Percentiles rank a stretch among this genome's conserved stretches.
These are phyloP conservation scores for Hemibagrus guttatus DNA, from an alignment of 2,797 vertebrate genomes.

Conservation along the genomic window DNA sequence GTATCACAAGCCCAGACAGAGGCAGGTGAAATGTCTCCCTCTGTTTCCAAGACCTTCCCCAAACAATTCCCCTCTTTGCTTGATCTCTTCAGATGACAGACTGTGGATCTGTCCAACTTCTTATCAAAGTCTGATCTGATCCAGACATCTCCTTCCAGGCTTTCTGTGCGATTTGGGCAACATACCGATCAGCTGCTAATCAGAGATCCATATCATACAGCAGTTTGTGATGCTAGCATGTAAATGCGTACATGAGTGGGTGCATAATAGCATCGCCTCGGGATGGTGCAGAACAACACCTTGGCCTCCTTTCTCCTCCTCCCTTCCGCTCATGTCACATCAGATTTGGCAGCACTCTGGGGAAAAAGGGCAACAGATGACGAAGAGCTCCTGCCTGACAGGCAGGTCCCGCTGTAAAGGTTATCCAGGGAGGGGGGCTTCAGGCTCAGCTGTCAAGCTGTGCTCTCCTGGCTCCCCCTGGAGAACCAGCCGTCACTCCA, in stretches of 20 bases:
- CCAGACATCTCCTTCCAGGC: conserved; percentile 20
- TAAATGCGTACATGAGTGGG: neutral
- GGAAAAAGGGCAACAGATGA: conserved; percentile 77
- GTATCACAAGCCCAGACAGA: conserved; percentile 25
- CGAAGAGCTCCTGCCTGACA: conserved; percentile 71
- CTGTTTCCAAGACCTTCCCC: conserved; percentile 1
- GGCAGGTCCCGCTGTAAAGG: conserved; percentile 63
- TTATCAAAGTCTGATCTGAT: conserved; percentile 49
- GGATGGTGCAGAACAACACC: conserved; percentile 10
- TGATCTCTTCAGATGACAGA: conserved; percentile 51
- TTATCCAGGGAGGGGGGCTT: conserved; percentile 52
- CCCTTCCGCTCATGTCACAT: conserved; percentile 74
- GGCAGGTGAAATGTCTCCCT: conserved; percentile 1
- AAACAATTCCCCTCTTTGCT: conserved; percentile 13
- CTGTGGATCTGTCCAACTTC: conserved; percentile 66
- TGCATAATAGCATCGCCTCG: neutral
- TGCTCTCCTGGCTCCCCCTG: conserved; percentile 46
- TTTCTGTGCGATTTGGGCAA: conserved; percentile 7
- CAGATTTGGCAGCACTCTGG: conserved; percentile 78
- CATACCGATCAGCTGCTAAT: conserved; percentile 28
- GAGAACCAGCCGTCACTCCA: conserved; percentile 47
- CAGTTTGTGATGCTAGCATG: neutral
- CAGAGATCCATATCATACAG: conserved; percentile 2
- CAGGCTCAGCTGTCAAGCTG: conserved; percentile 49
- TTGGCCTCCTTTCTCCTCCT: conserved; percentile 39